phyloP scores from a whole-genome alignment of 2,888 invertebrate species.

The Phragmatobia fuliginosa region DNA sequence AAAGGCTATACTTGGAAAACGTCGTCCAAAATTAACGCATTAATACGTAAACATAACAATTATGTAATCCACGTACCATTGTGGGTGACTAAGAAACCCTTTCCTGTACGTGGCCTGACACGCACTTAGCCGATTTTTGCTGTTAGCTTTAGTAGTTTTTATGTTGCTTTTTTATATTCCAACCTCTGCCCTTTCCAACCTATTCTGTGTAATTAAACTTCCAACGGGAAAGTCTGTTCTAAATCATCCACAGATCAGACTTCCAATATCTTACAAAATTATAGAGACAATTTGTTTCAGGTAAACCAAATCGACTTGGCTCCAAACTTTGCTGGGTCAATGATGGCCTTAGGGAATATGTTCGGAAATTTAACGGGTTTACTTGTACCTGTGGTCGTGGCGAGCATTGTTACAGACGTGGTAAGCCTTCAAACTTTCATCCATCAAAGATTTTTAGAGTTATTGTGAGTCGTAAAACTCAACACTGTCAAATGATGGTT shows the following conservation, averaged over 20 bases:
- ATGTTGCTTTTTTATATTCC: too few species aligned
- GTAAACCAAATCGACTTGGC: slow-evolving; percentile 93
- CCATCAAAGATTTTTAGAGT: slow-evolving; percentile 9
- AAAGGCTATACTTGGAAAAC: too few species aligned
- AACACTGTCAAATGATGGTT: slow-evolving; percentile 4
- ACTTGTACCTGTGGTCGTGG: slow-evolving; percentile 89
- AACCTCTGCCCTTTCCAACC: too few species aligned
- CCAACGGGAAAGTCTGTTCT: neutral
- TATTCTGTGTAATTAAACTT: neutral
- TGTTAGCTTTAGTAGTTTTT: too few species aligned
- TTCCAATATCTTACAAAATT: neutral
- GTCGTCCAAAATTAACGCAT: too few species aligned
- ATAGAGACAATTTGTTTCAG: slow-evolving; percentile 59
- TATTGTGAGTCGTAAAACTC: slow-evolving; percentile 2
- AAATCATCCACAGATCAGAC: neutral
- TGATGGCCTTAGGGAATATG: slow-evolving; percentile 92
- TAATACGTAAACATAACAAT: too few species aligned
- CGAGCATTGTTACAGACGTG: slow-evolving; percentile 88
- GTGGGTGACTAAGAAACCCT: too few species aligned
- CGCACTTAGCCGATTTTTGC: too few species aligned
- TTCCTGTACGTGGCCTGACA: too few species aligned
- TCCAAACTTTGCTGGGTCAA: slow-evolving; percentile 91
- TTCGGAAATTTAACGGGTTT: slow-evolving; percentile 88
- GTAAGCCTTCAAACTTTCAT: slow-evolving; percentile 77
- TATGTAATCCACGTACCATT: too few species aligned